Conservation (phyloP, 2,113 vertebrate genomes). For the Neoarius graeffei region DNA sequence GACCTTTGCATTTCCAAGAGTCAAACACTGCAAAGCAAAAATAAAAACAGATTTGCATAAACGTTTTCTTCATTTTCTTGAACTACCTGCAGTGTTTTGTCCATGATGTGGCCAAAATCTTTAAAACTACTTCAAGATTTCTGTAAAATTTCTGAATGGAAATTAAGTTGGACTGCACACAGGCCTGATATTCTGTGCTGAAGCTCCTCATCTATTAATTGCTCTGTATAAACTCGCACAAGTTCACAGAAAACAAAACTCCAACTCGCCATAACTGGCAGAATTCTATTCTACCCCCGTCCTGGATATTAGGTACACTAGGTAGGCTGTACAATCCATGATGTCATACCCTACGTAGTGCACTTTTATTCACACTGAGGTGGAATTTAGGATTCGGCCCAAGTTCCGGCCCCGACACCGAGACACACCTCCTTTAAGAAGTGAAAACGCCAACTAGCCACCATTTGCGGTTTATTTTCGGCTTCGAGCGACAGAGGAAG, state of each 20-base stretch:
- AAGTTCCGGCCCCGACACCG: background rate
- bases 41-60: background rate
- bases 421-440: background rate
- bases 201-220: background rate
- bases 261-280: background rate
- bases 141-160: background rate
- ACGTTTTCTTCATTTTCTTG: background rate
- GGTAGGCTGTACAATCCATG: no score
- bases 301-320: background rate
- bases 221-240: background rate
- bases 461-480: background rate
- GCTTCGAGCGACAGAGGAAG: no score
- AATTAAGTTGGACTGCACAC: background rate
- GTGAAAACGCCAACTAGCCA: background rate
- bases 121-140: background rate
- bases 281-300: background rate
- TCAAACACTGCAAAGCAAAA: background rate
- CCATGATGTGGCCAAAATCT: background rate
- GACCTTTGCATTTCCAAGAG: background rate
- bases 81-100: constrained; percentile 11
- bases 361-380: background rate
- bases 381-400: background rate
- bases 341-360: constrained; percentile 1
- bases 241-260: background rate
- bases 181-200: background rate